Evolutionary conservation across 2,113 vertebrate species (phyloP), one percentile per base, ranked within the genome.

Genomic region (Sander lucioperca): DNA sequence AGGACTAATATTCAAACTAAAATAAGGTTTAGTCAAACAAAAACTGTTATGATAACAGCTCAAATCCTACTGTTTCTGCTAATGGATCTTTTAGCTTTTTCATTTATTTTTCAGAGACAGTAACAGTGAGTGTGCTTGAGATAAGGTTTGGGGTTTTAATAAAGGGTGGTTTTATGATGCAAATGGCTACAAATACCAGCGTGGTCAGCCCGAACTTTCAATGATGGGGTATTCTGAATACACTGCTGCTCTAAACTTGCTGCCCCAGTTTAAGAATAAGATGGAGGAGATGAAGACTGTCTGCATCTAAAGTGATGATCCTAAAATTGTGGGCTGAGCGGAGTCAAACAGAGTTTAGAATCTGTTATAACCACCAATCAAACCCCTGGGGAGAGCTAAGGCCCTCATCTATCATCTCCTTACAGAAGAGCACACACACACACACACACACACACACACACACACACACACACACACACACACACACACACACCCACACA

Each of bases 321-420:
- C 10, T 68, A 54, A 77, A 50, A 81, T 36, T 76, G 21, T 14
- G 50, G 58, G 69, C 27, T 77, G 57, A 80, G 71, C 27, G 25
- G 69, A 77, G 73, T 88, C 48, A 78, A 75, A 65, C 18, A 19
- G 56, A 61, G 48, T 53, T 58, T 27, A 43, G 79, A 82, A 57
- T 73, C 65, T 50, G 59, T 47, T 62, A 21, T 43, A 16, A 58
- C 68, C 45, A 73, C 59, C 61, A 68, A 83, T 79, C 73, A 83
- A 70, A 76, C 79, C 79, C 87, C 77, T 53, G 68, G 43, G 68
- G 83, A 79, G 82, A 79, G 21, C 48, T 48, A 47, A 72, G 51
- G 62, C 19, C 47, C 2, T 74, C 25, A 62, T 48, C 70, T 53
- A 33, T 77, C 54, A 78, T 64, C 79, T 63, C 56, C 71, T 84